A percentile compares a stretch with the other conserved stretches of the same genome.
Conservation (phyloP, 1,140 invertebrate species). For the Caerostris darwini region DNA sequence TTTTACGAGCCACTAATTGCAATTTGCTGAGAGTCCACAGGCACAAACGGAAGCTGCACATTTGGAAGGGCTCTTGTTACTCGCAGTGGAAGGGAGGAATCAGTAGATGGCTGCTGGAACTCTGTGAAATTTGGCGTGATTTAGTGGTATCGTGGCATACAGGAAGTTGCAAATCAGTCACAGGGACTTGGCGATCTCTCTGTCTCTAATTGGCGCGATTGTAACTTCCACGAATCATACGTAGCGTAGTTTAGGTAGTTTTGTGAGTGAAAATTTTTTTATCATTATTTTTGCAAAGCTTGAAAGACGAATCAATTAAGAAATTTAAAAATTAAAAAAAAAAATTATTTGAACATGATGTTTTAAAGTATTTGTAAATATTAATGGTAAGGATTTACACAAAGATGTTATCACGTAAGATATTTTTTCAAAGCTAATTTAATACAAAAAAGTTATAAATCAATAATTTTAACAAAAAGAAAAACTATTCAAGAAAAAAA, state of each 20-base stretch:
- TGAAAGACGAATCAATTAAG: background rate
- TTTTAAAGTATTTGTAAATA: background rate
- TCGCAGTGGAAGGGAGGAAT: background rate
- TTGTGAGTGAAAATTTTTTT: too few species aligned
- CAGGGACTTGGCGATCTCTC: background rate
- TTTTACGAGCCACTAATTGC: background rate
- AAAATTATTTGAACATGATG: background rate
- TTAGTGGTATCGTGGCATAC: background rate
- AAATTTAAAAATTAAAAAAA: background rate
- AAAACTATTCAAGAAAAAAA: too few species aligned
- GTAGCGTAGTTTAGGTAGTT: too few species aligned
- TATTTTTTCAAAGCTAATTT: too few species aligned
- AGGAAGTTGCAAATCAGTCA: constrained; percentile 18
- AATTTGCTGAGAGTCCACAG: background rate
- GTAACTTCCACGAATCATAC: background rate
- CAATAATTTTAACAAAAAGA: too few species aligned
- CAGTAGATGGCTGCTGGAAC: background rate
- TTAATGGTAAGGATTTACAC: background rate
- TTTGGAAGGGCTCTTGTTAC: background rate
- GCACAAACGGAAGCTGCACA: background rate
- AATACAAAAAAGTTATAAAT: too few species aligned
- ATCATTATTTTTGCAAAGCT: background rate
- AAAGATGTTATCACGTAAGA: too few species aligned
- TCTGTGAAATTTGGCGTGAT: constrained; percentile 6
- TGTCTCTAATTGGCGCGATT: background rate